Base-by-base conservation (phyloP, 2,113 vertebrate species). In the Pterophyllum scalare region DNA sequence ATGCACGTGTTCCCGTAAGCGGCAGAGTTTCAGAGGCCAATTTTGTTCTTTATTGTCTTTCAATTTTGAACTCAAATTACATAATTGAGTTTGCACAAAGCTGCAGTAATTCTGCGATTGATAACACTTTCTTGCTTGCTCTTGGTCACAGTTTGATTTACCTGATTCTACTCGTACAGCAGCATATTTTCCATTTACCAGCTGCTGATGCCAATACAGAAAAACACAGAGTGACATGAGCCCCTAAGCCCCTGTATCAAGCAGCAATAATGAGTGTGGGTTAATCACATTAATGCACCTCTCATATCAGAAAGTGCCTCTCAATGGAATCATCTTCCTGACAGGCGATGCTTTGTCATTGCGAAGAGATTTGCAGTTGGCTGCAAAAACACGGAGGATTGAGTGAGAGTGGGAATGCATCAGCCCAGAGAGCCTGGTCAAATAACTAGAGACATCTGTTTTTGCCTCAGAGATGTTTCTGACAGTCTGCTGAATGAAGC, bases 281-380 rank as follows among this genome's bases (percentile, higher is more conserved):
- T 91, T 94, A 93, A 93, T 94, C 85, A 88, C 92, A 80, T 93
- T 90, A 94, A 93, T 91, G 90, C 90, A 89, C 90, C 86, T 88
- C 87, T 94, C 92, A 88, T 90, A 92, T 86, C 92, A 90, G 87
- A 87, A 91, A 87, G 87, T 83, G 90, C 70, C 87, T 92, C 91
- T 92, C 89, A 85, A 81, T 93, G 90, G 90, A 93, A 84, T 85
- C 88, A 84, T 92, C 89, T 88, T 91, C 89, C 88, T 90, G 90
- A 94, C 92, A 91, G 89, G 87, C 75, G 35, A 77, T 80, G 91
- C 84, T 92, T 92, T 93, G 89, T 91, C 80, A 52, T 86, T 31
- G 79, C 65, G 64, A 78, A 88, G 87, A 91, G 81, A 93, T 92
- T 91, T 87, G 79, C 79, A 82, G 85, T 81, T 43, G 54, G 79